Percentiles rank a stretch among this genome's conserved stretches.
phyloP scores from a whole-genome alignment of 1,140 invertebrate genomes.

The Neodiprion lecontei region DNA sequence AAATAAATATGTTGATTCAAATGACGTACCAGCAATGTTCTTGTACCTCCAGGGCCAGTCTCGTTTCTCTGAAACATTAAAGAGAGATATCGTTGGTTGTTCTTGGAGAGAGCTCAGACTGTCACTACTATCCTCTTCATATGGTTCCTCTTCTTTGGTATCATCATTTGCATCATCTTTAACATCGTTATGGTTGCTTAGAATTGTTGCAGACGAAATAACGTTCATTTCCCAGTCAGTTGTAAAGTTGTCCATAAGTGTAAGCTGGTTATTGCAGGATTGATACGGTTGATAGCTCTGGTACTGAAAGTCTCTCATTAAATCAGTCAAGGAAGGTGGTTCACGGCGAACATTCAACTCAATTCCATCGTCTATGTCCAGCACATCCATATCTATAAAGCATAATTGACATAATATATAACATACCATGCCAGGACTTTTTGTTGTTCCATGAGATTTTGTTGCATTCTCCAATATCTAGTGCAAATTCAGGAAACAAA shows the following conservation, averaged over 20 bases:
- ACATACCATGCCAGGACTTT: background rate
- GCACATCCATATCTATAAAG: slow-evolving; percentile 40
- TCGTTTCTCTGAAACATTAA: slow-evolving; percentile 33
- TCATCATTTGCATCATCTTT: slow-evolving; percentile 32
- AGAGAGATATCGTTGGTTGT: slow-evolving; percentile 41
- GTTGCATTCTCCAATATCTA: background rate
- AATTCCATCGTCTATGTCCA: slow-evolving; percentile 40
- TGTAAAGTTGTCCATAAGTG: slow-evolving; percentile 35
- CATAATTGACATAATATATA: slow-evolving; percentile 8
- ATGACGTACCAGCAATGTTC: slow-evolving; percentile 16
- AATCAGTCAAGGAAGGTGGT: slow-evolving; percentile 39
- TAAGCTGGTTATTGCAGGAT: slow-evolving; percentile 26
- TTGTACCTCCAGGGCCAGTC: slow-evolving; percentile 46
- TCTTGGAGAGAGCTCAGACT: slow-evolving; percentile 36
- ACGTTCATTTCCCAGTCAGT: slow-evolving; percentile 38
- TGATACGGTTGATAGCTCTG: slow-evolving; percentile 28
- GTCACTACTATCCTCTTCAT: slow-evolving; percentile 23
- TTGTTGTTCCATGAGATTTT: no score
- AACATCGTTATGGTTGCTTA: slow-evolving; percentile 8
- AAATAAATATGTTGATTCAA: background rate
- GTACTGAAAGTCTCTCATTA: slow-evolving; percentile 45
- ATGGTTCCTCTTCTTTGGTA: slow-evolving; percentile 11
- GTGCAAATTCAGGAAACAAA: background rate
- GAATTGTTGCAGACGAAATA: slow-evolving; percentile 17
- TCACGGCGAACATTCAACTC: slow-evolving; percentile 34